These are phyloP conservation scores for Tetramorium alpestre DNA, from an alignment of 1,140 invertebrate species.

Conservation along the genomic window DNA sequence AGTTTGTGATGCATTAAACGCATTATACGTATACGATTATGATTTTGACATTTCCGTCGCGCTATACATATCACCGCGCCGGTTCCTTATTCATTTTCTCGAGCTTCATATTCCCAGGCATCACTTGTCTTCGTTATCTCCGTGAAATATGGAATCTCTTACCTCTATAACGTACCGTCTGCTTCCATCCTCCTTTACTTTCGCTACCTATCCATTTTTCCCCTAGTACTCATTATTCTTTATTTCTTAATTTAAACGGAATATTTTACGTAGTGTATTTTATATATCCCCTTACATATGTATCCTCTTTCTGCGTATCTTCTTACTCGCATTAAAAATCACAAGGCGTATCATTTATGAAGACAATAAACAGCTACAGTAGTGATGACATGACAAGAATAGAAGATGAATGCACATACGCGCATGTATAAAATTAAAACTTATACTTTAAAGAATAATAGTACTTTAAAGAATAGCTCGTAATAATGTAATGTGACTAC, in stretches of 20 bases:
- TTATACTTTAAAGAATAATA: neutral
- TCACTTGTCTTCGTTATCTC: conserved; percentile 58
- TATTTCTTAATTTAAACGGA: conserved; percentile 32
- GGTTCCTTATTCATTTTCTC: conserved; percentile 51
- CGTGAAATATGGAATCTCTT: conserved; percentile 54
- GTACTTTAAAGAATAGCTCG: neutral
- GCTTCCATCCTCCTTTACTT: conserved; percentile 50
- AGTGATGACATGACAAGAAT: conserved; percentile 10
- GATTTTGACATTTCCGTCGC: conserved; percentile 48
- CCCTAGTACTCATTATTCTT: conserved; percentile 2
- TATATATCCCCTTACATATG: neutral
- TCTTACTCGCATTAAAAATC: neutral
- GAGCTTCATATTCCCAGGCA: conserved; percentile 41
- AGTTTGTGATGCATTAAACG: neutral
- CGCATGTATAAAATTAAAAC: neutral
- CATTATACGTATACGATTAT: neutral
- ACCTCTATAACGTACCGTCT: conserved; percentile 43
- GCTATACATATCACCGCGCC: conserved; percentile 45
- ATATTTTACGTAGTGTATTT: neutral
- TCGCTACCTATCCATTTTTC: conserved; percentile 32
- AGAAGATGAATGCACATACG: neutral
- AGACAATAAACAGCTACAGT: neutral
- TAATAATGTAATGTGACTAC: neutral
- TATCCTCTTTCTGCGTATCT: neutral
- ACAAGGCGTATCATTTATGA: neutral